Base-by-base conservation (phyloP, 2,797 vertebrate genomes). In the Poeciliopsis turneri region DNA sequence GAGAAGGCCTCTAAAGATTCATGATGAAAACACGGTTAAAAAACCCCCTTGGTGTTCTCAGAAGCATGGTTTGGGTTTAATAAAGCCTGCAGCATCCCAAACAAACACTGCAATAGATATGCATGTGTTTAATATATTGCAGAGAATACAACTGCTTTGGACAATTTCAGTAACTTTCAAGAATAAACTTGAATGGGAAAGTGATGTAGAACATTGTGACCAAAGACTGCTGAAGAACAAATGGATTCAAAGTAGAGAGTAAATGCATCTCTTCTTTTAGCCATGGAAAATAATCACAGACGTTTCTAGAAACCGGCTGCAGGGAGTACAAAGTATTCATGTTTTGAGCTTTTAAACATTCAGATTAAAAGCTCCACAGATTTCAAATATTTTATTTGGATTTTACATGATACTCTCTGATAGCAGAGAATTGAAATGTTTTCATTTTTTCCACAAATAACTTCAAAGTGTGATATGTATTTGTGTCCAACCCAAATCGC, bases 41-140 rank as follows among this genome's bases (percentile, higher is more conserved):
- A 84, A 77, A 68, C 74, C 39, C 43, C 43, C 18, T 55, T 57
- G 9, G 9, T 80, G 81, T 80, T 85, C 71, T 76, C 72, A 57
- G 69, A 74, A 64, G 71, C 69, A 72, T 23, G 61, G 51, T 75
- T 82, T 47, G 25, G 36, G 70, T 83, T 77, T 41, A 66, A 83
- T 75, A 25, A 28, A 71, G 69, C 59, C n/a, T 8, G 20, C 59
- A 69, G 74, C 51, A 5, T 78, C 66, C 72, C 59, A 79, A 49
- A 80, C 23, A 83, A 82, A 72, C 70, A 64, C 15, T 39, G 3
- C 51, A 41, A 74, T 18, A 59, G 36, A 79, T 18, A 77, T 0
- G 1, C 28, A 66, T 75, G 25, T 68, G 75, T 53, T 76, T 11
- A 23, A 30, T 36, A 47, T 75, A 16, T 78, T 61, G 47, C 70